Evolutionary conservation across 2,888 invertebrate genomes (phyloP).

Genomic region (Rhodophaea formosa): DNA sequence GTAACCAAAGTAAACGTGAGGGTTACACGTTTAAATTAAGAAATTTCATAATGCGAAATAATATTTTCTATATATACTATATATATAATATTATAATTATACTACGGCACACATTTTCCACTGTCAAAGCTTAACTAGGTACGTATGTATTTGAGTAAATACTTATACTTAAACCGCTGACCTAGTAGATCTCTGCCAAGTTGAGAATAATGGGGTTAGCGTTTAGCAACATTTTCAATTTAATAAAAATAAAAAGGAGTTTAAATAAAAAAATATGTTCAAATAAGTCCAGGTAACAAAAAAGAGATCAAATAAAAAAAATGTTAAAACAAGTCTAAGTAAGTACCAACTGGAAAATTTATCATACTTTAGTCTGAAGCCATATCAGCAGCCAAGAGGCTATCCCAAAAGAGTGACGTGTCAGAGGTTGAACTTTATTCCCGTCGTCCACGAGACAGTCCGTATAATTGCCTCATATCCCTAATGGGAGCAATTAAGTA

Average conservation of each 20-base stretch:
- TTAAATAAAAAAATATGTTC: too few species aligned
- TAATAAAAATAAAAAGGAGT: too few species aligned
- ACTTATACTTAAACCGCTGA: background rate
- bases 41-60: too few species aligned
- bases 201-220: too few species aligned
- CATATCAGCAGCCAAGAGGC: conserved; percentile 1
- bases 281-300: too few species aligned
- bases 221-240: background rate
- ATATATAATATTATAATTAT: background rate
- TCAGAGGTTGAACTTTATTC: conserved; percentile 16
- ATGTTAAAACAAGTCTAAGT: too few species aligned
- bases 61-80: too few species aligned
- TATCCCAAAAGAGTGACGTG: background rate
- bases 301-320: too few species aligned
- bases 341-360: too few species aligned
- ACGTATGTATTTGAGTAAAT: background rate
- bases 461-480: conserved; percentile 41
- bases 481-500: conserved; percentile 44
- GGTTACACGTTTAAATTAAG: background rate
- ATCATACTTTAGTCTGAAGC: too few species aligned
- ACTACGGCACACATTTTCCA: background rate
- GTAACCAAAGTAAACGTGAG: background rate
- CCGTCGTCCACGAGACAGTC: conserved; percentile 29
- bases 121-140: background rate
- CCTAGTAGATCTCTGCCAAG: too few species aligned